These are phyloP conservation scores for Ciconia nigra DNA, from an alignment of 2,797 vertebrate species.

Conservation along the genomic window DNA sequence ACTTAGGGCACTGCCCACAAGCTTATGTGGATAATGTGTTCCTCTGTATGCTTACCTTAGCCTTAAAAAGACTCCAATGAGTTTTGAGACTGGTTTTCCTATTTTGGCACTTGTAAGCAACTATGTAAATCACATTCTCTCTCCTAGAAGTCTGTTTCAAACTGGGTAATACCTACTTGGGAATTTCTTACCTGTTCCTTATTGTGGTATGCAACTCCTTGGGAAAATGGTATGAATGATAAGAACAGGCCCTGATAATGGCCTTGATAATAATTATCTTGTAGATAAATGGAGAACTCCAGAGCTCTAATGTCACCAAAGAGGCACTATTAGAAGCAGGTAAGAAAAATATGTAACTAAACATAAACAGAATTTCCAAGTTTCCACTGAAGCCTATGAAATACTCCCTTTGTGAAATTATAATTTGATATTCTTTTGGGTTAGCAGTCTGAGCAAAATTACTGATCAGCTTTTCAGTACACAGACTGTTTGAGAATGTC, in stretches of 20 bases:
- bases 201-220: background rate
- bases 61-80: background rate
- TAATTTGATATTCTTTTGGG: slow-evolving; percentile 28
- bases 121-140: background rate
- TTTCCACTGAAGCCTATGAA: slow-evolving; percentile 36
- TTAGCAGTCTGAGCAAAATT: slow-evolving; percentile 40
- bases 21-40: background rate
- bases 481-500: slow-evolving; percentile 19
- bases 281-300: background rate
- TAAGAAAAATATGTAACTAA: background rate
- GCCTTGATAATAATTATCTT: background rate
- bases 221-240: background rate
- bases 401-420: slow-evolving; percentile 32
- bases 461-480: background rate
- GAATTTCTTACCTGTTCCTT: background rate
- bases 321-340: background rate
- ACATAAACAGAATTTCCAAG: background rate
- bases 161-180: background rate
- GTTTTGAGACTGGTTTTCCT: background rate
- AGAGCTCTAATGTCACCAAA: slow-evolving; percentile 16
- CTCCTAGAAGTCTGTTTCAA: background rate
- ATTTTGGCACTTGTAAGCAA: background rate
- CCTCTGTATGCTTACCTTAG: background rate
- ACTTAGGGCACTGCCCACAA: background rate
- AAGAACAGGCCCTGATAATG: background rate